Evolutionary conservation across 2,797 vertebrate species (phyloP).

Genomic region (Tapirus indicus): DNA sequence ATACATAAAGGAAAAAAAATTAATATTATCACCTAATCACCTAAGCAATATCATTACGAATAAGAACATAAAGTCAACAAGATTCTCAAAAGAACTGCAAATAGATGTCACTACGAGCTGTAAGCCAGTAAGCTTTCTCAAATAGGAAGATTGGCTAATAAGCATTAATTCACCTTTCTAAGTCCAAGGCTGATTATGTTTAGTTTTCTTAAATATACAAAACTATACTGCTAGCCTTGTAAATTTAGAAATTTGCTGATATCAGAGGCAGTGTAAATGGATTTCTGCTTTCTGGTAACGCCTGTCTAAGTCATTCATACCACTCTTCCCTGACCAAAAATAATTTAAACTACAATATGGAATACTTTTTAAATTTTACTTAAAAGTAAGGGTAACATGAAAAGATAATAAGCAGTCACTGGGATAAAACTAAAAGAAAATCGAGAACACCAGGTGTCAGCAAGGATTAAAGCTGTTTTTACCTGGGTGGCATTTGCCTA

Average conservation of each 20-base stretch:
- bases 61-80: background rate
- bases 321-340: background rate
- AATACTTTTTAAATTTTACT: background rate
- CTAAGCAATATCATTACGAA: background rate
- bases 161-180: background rate
- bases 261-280: background rate
- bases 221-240: background rate
- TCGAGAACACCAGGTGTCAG: background rate
- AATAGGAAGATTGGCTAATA: background rate
- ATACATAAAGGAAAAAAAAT: background rate
- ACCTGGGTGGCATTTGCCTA: background rate
- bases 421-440: background rate
- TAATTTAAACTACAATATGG: background rate
- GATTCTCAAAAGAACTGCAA: background rate
- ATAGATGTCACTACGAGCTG: background rate
- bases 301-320: background rate
- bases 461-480: background rate
- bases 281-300: background rate
- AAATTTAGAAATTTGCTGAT: conserved; percentile 5
- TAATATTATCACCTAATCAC: background rate
- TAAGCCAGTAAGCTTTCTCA: background rate
- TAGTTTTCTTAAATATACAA: background rate
- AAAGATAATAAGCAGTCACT: background rate
- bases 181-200: background rate
- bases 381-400: background rate